Percentiles rank a stretch among this genome's conserved stretches.
Conservation (phyloP, 2,797 vertebrate species). For the Heteromormyrus szaboi region DNA sequence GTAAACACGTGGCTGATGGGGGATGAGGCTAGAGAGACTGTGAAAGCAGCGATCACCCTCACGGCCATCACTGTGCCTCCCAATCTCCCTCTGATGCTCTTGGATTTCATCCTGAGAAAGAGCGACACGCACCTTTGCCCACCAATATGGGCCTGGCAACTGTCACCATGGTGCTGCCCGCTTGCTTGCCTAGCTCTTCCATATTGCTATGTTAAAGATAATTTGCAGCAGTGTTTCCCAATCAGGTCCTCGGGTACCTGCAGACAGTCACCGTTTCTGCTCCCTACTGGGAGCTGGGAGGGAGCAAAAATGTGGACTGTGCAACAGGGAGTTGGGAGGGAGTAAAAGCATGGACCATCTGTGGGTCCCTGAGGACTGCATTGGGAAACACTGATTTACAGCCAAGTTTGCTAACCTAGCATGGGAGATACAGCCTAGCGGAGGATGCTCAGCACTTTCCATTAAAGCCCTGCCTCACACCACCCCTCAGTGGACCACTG, state of each 20-base stretch:
- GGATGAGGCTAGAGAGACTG: not conserved
- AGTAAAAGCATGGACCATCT: not conserved
- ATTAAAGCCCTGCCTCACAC: not conserved
- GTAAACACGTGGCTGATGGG: not conserved
- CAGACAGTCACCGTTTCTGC: not conserved
- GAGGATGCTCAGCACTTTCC: not conserved
- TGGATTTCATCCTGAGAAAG: slow-evolving; percentile 19
- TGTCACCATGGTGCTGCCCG: slow-evolving; percentile 43
- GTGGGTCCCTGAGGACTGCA: not conserved
- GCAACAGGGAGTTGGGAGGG: not conserved
- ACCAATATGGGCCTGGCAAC: slow-evolving; percentile 34
- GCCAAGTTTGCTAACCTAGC: not conserved
- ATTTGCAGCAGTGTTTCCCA: not conserved
- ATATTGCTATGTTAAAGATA: not conserved
- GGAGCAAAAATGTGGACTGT: not conserved
- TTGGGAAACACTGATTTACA: not conserved
- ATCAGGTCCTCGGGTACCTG: not conserved
- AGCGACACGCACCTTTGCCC: slow-evolving; percentile 30
- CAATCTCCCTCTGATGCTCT: not conserved
- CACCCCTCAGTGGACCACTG: not conserved
- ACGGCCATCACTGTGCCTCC: not conserved
- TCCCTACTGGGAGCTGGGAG: not conserved
- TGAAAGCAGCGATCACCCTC: not conserved
- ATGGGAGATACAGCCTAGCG: not conserved
- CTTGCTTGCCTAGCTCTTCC: not conserved